Evolutionary conservation across 2,888 invertebrate genomes (phyloP).

Genomic region (Drosophila anomelani): DNA sequence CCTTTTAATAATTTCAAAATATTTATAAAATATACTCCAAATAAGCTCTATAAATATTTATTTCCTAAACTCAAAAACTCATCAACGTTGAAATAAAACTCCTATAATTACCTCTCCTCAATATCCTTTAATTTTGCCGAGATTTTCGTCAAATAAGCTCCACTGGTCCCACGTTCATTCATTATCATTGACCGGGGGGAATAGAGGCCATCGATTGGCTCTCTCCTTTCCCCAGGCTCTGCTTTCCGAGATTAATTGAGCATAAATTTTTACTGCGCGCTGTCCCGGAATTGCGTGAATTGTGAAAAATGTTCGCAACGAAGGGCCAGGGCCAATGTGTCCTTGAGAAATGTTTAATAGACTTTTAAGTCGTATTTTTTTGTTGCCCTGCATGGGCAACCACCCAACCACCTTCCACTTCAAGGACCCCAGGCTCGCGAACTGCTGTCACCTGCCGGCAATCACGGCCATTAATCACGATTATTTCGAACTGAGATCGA

Average conservation of each 20-base stretch:
- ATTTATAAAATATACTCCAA: not conserved
- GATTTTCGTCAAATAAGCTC: constrained; percentile 6
- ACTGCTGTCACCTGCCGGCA: constrained; percentile 43
- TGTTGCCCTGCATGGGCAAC: constrained; percentile 7
- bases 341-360: constrained; percentile 53
- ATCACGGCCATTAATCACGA: constrained; percentile 49
- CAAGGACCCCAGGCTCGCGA: constrained; percentile 24
- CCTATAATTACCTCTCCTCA: not conserved
- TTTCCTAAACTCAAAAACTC: not conserved
- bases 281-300: constrained; percentile 35
- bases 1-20: not conserved
- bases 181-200: constrained; percentile 33
- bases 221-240: constrained; percentile 12
- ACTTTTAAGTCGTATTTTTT: constrained; percentile 49
- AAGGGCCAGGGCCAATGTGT: constrained; percentile 3
- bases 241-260: constrained; percentile 59
- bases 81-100: not conserved
- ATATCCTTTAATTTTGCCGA: constrained; percentile 4
- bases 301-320: constrained; percentile 27
- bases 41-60: not conserved
- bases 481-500: constrained; percentile 43
- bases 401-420: not conserved
- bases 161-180: constrained; percentile 10
- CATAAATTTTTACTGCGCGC: constrained; percentile 53
- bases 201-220: constrained; percentile 29